These are phyloP conservation scores for Syngnathus scovelli DNA, from an alignment of 2,113 vertebrate species.

Conservation along the genomic window DNA sequence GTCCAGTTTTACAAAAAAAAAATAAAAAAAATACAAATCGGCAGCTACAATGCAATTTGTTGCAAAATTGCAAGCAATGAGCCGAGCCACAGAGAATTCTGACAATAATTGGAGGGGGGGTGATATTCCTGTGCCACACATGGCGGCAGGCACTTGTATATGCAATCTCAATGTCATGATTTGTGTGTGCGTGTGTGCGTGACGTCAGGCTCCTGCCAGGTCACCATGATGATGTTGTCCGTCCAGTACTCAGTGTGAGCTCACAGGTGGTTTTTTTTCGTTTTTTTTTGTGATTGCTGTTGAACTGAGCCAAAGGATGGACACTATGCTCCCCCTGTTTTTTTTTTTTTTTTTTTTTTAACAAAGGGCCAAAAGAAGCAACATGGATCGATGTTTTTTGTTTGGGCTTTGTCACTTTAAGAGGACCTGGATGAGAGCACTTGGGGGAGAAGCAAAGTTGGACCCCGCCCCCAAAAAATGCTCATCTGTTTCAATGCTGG, in stretches of 20 bases:
- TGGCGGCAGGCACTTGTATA: conserved; percentile 62
- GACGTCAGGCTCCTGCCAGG: conserved; percentile 47
- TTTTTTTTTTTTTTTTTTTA: neutral
- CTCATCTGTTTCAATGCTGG: conserved; percentile 28
- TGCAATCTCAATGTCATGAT: conserved; percentile 67
- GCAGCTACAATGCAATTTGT: conserved; percentile 65
- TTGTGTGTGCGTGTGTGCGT: conserved; percentile 26
- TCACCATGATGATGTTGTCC: conserved; percentile 51
- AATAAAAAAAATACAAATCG: conserved; percentile 30
- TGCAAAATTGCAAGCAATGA: conserved; percentile 54
- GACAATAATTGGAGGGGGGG: neutral
- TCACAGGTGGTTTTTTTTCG: conserved; percentile 53
- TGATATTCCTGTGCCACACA: conserved; percentile 32
- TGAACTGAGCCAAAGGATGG: conserved; percentile 26
- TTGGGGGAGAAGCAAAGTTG: conserved; percentile 9
- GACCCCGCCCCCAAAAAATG: conserved; percentile 35
- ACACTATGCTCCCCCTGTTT: conserved; percentile 17
- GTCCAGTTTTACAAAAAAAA: conserved; percentile 48
- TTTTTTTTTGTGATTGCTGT: conserved; percentile 16
- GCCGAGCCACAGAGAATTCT: conserved; percentile 41
- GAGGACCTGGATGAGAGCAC: conserved; percentile 15
- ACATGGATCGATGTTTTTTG: neutral
- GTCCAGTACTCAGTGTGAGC: conserved; percentile 61
- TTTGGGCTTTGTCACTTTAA: neutral
- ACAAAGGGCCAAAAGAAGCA: neutral